phyloP scores from a whole-genome alignment of 2,797 vertebrate genomes.

The Myripristis jacobus region DNA sequence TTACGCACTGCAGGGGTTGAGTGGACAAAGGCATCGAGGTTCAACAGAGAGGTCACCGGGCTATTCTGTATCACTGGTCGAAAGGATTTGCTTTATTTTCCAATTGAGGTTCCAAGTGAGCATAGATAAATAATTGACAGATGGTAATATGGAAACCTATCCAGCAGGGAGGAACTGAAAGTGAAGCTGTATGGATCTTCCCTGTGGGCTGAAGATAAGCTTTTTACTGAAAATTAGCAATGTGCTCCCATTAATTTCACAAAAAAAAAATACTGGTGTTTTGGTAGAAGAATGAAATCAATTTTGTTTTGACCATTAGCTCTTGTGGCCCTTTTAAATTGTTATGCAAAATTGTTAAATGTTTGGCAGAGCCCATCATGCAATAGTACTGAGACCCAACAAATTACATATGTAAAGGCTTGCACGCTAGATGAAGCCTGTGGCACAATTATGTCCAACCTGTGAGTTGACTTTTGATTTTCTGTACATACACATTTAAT shows the following conservation, averaged over 20 bases:
- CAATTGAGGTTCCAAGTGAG: slow-evolving; percentile 63
- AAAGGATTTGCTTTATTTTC: slow-evolving; percentile 78
- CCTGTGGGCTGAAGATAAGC: slow-evolving; percentile 29
- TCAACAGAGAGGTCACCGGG: slow-evolving; percentile 65
- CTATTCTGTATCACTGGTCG: slow-evolving; percentile 68
- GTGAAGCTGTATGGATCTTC: slow-evolving; percentile 68
- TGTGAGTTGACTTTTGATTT: no score
- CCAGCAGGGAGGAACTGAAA: slow-evolving; percentile 75
- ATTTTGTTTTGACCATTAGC: slow-evolving; percentile 24
- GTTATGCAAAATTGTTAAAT: slow-evolving; percentile 19
- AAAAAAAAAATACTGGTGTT: slow-evolving; percentile 58
- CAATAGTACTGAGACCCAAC: slow-evolving; percentile 6
- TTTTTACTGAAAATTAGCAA: slow-evolving; percentile 47
- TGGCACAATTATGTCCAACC: no score
- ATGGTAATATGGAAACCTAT: slow-evolving; percentile 82
- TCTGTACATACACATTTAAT: no score
- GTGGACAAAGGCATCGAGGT: slow-evolving; percentile 70
- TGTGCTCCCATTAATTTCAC: slow-evolving; percentile 58
- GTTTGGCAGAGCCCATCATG: slow-evolving; percentile 18
- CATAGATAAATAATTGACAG: slow-evolving; percentile 81
- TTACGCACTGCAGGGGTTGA: slow-evolving; percentile 63
- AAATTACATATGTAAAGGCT: slow-evolving; percentile 10
- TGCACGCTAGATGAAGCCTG: no score
- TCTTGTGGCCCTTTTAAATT: slow-evolving; percentile 18
- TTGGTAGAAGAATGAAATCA: slow-evolving; percentile 23